A percentile compares a stretch with the other conserved stretches of the same genome.
Conservation (phyloP, 2,888 invertebrate genomes). For the Gnatocerus cornutus region DNA sequence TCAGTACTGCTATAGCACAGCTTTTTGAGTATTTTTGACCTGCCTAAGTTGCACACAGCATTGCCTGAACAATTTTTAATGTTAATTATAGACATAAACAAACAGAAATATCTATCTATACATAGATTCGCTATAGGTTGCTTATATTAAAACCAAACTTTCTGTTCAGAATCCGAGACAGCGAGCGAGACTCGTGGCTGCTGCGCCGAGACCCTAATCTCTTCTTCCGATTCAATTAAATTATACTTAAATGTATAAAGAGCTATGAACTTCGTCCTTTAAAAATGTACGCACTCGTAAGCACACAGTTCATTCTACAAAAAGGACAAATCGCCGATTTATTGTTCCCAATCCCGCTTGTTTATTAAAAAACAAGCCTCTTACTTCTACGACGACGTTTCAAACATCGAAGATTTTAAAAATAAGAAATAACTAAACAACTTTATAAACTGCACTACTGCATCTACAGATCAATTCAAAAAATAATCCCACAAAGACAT, state of each 20-base stretch:
- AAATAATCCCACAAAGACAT: no score
- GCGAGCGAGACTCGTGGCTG: constrained; percentile 3
- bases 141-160: constrained; percentile 45
- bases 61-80: constrained; percentile 72
- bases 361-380: no score
- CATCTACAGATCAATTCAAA: no score
- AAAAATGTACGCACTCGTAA: constrained; percentile 1
- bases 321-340: not conserved
- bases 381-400: no score
- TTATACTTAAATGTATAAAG: constrained; percentile 31
- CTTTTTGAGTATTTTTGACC: constrained; percentile 74
- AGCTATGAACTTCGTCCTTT: constrained; percentile 41
- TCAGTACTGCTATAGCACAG: constrained; percentile 72
- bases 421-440: no score
- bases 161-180: constrained; percentile 40
- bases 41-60: constrained; percentile 71
- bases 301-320: not conserved
- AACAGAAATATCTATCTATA: constrained; percentile 73
- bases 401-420: no score
- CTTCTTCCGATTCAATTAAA: constrained; percentile 37
- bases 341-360: no score
- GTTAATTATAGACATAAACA: constrained; percentile 74
- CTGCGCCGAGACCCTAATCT: constrained; percentile 30
- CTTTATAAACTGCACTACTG: no score
- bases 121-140: constrained; percentile 68